Base-by-base conservation (phyloP, 2,113 vertebrate species). In the Gobio gobio region DNA sequence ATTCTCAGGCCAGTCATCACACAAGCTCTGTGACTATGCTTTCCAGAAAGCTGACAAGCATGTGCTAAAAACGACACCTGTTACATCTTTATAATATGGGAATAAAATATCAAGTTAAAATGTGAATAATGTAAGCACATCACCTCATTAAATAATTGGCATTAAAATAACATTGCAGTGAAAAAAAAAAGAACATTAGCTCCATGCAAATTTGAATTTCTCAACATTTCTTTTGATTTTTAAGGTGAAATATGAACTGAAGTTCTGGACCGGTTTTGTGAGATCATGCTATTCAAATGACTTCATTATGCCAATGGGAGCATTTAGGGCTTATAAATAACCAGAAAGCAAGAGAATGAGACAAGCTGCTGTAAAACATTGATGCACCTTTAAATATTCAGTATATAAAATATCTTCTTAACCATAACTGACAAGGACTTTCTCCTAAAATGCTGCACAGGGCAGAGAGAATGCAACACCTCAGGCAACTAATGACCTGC, bases 1-100 rank as follows among this genome's bases (percentile, higher is more conserved):
- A 81, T 73, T 86, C 85, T 45, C 56, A 81, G 54, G 24, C 56
- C 58, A 47, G 43, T 82, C 66, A 83, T 73, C 64, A 64, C 10
- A 43, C 24, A 58, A 22, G 18, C 45, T 26, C 22, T 16, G 22
- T 51, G 84, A 61, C 66, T 74, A 64, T 47, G 75, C 75, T 79
- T 80, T 51, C 36, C 20, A 49, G 64, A 45, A 43, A 24, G 40
- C 36, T 49, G 24, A 43, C 49, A 79, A 75, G 45, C 24, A 24
- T n/a, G 24, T 43, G 51, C 51, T 86, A 85, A 83, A 85, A 79
- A 56, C 43, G 9, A 22, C 18, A 70, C 29, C 29, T 0, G 33
- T 10, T 20, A 9, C 3, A 40, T 40, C 64, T 68, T 40, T 43
- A 70, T 22, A 68, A 68, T 20, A 40, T 40, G 1, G 18, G 3